A percentile compares a stretch with the other conserved stretches of the same genome.
These are phyloP conservation scores for Chelon labrosus DNA, from an alignment of 2,797 vertebrate species.

Conservation along the genomic window DNA sequence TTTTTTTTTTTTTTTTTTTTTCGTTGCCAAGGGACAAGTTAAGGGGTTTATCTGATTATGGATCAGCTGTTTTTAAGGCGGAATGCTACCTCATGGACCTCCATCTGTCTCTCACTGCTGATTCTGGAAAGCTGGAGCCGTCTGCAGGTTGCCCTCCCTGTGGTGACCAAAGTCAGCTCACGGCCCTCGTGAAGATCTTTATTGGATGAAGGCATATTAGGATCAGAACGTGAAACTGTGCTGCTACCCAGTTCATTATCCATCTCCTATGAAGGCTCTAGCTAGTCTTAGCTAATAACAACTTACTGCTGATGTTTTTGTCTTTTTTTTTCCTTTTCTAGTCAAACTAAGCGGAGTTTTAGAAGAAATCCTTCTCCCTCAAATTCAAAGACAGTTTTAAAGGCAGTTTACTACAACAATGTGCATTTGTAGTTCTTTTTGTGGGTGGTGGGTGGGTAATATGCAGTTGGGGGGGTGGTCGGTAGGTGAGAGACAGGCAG, in stretches of 20 bases:
- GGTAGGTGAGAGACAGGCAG: conserved; percentile 66
- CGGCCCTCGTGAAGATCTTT: conserved; percentile 48
- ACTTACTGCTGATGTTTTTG: conserved; percentile 57
- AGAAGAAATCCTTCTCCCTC: conserved; percentile 55
- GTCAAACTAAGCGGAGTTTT: conserved; percentile 66
- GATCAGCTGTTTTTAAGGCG: conserved; percentile 65
- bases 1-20: conserved; percentile 20
- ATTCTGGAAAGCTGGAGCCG: conserved; percentile 68
- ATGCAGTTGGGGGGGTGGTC: conserved; percentile 68
- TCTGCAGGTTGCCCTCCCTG: conserved; percentile 40
- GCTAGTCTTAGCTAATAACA: conserved; percentile 58
- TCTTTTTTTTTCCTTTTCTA: conserved; percentile 45
- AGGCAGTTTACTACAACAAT: conserved; percentile 75
- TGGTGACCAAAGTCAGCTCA: conserved; percentile 42
- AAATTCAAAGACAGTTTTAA: conserved; percentile 70
- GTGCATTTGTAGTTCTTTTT: conserved; percentile 78
- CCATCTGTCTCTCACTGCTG: conserved; percentile 74
- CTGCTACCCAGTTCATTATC: conserved; percentile 72
- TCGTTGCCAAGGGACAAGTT: conserved; percentile 68
- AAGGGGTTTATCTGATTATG: conserved; percentile 62
- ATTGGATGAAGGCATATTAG: conserved; percentile 61
- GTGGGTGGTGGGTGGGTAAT: conserved; percentile 64
- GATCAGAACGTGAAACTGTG: conserved; percentile 79
- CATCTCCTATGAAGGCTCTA: conserved; percentile 53
- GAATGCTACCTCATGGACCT: conserved; percentile 77